Conservation (phyloP, 1,140 invertebrate genomes). For the Diorhabda elongata region DNA sequence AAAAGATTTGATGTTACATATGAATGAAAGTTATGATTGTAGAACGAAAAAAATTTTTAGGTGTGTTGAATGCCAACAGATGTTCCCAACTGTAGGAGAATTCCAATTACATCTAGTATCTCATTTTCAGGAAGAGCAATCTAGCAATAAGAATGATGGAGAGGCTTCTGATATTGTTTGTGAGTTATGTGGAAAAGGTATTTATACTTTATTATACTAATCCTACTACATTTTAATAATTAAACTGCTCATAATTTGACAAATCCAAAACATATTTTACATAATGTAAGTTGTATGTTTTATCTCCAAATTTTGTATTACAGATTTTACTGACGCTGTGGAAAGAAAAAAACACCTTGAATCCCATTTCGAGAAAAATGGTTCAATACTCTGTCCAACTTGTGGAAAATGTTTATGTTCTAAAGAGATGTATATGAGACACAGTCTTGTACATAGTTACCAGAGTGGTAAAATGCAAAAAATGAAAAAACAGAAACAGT, state of each 20-base stretch:
- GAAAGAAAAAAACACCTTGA: not conserved
- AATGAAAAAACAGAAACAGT: not conserved
- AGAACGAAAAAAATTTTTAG: not conserved
- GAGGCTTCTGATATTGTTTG: not conserved
- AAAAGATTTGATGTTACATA: not conserved
- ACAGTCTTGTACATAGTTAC: not conserved
- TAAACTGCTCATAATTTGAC: no score
- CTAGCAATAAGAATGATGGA: not conserved
- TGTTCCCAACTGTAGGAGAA: not conserved
- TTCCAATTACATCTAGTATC: constrained; percentile 1
- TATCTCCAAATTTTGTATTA: no score
- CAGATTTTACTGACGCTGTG: no score
- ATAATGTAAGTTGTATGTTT: no score
- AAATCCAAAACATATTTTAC: no score
- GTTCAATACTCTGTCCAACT: not conserved
- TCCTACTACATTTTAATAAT: no score
- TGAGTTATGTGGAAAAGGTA: not conserved
- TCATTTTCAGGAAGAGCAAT: not conserved
- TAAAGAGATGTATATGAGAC: not conserved
- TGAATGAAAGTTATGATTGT: not conserved
- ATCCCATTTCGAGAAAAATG: not conserved
- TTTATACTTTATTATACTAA: not conserved
- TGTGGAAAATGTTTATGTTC: not conserved
- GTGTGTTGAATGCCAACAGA: not conserved
- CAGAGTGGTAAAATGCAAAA: no score